Conservation (phyloP, 2,113 vertebrate genomes). For the Acanthochromis polyacanthus region DNA sequence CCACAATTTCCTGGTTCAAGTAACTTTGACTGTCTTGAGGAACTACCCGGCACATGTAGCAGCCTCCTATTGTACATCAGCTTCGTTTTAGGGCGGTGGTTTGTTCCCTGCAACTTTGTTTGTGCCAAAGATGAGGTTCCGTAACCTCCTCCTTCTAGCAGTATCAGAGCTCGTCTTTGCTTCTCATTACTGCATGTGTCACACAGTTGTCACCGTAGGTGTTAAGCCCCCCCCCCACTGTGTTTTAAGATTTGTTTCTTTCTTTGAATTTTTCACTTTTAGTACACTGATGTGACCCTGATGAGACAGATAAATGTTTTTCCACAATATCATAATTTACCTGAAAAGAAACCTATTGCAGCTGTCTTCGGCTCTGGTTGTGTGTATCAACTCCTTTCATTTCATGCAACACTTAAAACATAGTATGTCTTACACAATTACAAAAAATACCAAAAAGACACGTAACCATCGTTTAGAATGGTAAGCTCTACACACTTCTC, state of each 20-base stretch:
- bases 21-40: background rate
- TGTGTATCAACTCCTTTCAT: too few relatives aligned
- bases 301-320: background rate
- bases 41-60: background rate
- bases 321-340: too few relatives aligned
- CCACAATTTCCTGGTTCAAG: constrained; percentile 4
- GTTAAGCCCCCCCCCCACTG: background rate
- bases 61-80: background rate
- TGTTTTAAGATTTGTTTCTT: constrained; percentile 1
- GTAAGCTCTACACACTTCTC: background rate
- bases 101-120: background rate
- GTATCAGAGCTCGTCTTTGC: background rate
- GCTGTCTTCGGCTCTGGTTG: background rate
- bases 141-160: background rate
- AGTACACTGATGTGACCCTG: background rate
- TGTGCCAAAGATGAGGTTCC: background rate
- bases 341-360: background rate
- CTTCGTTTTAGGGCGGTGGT: background rate
- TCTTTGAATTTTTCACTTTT: background rate
- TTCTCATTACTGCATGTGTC: background rate
- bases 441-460: background rate
- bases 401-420: too few relatives aligned
- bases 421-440: too few relatives aligned
- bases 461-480: background rate
- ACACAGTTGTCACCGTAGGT: background rate